Evolutionary conservation across 2,888 invertebrate species (phyloP).

Genomic region (Dascillus cervinus): DNA sequence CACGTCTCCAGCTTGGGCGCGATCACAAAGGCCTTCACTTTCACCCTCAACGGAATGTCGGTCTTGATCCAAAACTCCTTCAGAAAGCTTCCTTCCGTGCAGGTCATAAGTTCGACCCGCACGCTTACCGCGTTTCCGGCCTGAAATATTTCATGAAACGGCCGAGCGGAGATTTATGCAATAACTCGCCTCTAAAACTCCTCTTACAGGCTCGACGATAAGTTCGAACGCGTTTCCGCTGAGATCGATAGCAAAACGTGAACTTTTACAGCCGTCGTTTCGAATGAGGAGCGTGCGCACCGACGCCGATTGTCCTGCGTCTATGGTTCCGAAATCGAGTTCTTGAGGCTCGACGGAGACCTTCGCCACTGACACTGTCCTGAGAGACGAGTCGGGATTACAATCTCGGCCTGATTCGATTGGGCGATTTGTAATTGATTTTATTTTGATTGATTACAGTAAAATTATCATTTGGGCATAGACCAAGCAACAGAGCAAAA

Average conservation of each 20-base stretch:
- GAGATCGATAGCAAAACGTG: conserved; percentile 40
- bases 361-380: conserved; percentile 24
- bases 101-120: conserved; percentile 10
- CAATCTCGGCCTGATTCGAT: no score
- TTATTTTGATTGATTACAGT: no score
- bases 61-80: conserved; percentile 43
- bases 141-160: no score
- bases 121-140: conserved; percentile 4
- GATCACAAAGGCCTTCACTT: conserved; percentile 32
- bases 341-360: conserved; percentile 30
- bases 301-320: conserved; percentile 37
- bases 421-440: not conserved
- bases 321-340: conserved; percentile 42
- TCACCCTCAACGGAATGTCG: conserved; percentile 30
- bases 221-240: conserved; percentile 38
- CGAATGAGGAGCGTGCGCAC: conserved; percentile 33
- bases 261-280: conserved; percentile 38
- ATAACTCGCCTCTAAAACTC: conserved; percentile 28
- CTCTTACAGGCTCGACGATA: conserved; percentile 38
- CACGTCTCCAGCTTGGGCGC: conserved; percentile 33
- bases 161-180: no score
- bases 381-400: no score
- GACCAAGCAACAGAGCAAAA: no score
- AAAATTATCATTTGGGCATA: no score
- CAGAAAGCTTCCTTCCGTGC: conserved; percentile 4